These are phyloP conservation scores for Campoplex nolae DNA, from an alignment of 2,888 invertebrate genomes.

Conservation along the genomic window DNA sequence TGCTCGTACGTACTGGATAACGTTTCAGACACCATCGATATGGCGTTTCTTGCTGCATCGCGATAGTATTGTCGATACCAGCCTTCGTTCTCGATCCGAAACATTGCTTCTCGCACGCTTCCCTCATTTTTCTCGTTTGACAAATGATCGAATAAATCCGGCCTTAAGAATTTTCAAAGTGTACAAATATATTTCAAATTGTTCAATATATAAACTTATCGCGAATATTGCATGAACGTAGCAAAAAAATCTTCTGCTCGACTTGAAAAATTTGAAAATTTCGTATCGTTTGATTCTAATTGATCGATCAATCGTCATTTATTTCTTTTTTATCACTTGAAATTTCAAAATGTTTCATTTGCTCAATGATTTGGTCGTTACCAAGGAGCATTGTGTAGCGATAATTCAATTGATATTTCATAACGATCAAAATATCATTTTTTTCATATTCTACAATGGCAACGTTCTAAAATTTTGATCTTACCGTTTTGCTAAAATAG, in stretches of 20 bases:
- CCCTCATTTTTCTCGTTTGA: slow-evolving; percentile 76
- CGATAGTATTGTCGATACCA: slow-evolving; percentile 90
- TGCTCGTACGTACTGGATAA: slow-evolving; percentile 82
- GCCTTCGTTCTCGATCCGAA: slow-evolving; percentile 88
- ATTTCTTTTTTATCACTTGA: background rate
- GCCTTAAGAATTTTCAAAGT: slow-evolving; percentile 72
- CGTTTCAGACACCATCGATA: slow-evolving; percentile 87
- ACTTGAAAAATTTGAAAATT: background rate
- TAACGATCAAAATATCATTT: no score
- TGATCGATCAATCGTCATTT: background rate
- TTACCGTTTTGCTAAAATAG: background rate
- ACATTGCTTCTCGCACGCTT: slow-evolving; percentile 86
- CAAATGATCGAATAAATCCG: slow-evolving; percentile 80
- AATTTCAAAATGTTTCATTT: background rate
- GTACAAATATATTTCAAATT: background rate
- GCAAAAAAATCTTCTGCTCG: background rate
- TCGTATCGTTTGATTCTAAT: background rate
- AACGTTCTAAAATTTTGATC: background rate
- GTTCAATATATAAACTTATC: background rate
- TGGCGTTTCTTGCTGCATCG: slow-evolving; percentile 88
- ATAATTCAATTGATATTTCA: no score
- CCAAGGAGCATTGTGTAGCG: no score
- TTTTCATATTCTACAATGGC: background rate
- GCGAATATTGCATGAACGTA: background rate
- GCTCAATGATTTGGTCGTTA: background rate